Evolutionary conservation across 2,113 vertebrate genomes (phyloP).

Genomic region (Galemys pyrenaicus): DNA sequence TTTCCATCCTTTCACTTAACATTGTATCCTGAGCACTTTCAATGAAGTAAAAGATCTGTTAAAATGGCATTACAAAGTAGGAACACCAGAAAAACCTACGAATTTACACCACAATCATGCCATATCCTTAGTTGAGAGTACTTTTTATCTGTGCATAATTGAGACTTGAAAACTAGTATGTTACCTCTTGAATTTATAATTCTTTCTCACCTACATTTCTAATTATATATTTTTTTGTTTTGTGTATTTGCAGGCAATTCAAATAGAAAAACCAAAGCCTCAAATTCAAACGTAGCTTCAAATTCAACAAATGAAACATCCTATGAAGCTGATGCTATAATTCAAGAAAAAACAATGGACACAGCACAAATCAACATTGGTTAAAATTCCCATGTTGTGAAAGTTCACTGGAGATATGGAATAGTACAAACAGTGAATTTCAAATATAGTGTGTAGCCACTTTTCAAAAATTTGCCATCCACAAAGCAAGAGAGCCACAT

Average conservation of each 20-base stretch:
- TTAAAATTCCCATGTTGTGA: conserved; percentile 22
- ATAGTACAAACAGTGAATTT: conserved; percentile 59
- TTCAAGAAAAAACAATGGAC: conserved; percentile 62
- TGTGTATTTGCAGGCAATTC: conserved; percentile 62
- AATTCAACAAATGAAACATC: conserved; percentile 69
- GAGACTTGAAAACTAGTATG: background rate
- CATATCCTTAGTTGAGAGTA: background rate
- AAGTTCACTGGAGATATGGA: conserved; percentile 18
- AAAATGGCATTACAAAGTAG: background rate
- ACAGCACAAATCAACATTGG: conserved; percentile 40
- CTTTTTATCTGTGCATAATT: background rate
- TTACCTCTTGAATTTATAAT: background rate
- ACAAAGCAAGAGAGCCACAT: conserved; percentile 21
- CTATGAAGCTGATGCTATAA: conserved; percentile 59
- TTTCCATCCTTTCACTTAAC: background rate
- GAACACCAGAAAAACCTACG: background rate
- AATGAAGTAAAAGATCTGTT: background rate
- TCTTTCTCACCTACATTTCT: background rate
- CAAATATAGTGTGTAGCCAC: background rate
- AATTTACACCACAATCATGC: background rate
- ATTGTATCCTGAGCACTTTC: background rate
- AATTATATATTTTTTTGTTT: conserved; percentile 46
- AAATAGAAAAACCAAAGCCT: conserved; percentile 51
- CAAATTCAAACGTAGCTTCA: conserved; percentile 52
- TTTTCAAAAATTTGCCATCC: conserved; percentile 22